Conservation (phyloP, 2,888 invertebrate genomes). For the Suillia variegata region DNA sequence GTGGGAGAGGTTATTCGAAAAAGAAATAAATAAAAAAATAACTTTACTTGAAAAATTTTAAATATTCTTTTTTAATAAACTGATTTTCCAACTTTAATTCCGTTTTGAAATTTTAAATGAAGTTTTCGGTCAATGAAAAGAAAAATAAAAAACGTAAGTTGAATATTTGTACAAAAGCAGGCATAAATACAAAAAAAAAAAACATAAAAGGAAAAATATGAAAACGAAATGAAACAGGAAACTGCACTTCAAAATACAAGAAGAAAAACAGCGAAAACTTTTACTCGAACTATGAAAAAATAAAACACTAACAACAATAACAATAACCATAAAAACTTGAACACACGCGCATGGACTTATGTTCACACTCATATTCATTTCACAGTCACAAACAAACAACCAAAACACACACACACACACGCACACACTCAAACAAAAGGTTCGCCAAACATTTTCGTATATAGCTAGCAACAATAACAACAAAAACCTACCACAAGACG, state of each 20-base stretch:
- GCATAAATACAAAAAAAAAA: constrained; percentile 20
- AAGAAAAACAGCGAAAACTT: constrained; percentile 7
- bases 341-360: background rate
- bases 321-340: constrained; percentile 11
- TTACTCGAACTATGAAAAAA: background rate
- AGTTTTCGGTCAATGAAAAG: too few relatives aligned
- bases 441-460: background rate
- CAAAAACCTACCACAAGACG: too few relatives aligned
- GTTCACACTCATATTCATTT: constrained; percentile 8
- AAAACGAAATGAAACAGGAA: constrained; percentile 49
- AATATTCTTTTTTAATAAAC: too few relatives aligned
- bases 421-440: too few relatives aligned
- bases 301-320: background rate
- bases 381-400: too few relatives aligned
- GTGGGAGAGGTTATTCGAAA: too few relatives aligned
- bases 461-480: constrained; percentile 9
- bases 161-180: too few relatives aligned
- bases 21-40: too few relatives aligned
- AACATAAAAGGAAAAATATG: constrained; percentile 42
- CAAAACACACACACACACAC: background rate
- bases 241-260: constrained; percentile 45
- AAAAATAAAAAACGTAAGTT: background rate
- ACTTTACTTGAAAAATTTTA: too few relatives aligned
- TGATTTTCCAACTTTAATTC: too few relatives aligned
- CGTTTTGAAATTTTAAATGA: too few relatives aligned